Conservation (phyloP, 2,113 vertebrate genomes). For the Daubentonia madagascariensis region DNA sequence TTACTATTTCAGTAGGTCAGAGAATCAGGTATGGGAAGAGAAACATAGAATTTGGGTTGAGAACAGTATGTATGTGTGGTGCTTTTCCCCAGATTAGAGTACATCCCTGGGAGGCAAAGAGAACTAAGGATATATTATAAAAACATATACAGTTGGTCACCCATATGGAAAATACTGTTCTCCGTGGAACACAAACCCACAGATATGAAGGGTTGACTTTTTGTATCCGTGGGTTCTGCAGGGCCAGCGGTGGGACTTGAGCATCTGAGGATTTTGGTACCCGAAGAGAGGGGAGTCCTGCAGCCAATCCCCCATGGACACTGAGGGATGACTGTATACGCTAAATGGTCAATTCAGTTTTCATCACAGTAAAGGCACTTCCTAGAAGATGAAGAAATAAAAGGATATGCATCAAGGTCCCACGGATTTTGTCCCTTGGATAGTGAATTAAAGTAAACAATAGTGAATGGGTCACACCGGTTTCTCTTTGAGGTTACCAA, state of each 20-base stretch:
- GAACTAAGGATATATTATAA: background rate
- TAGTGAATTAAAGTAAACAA: background rate
- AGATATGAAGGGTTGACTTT: background rate
- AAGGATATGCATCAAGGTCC: background rate
- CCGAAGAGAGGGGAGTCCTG: background rate
- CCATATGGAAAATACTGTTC: background rate
- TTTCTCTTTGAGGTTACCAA: background rate
- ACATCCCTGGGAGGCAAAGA: background rate
- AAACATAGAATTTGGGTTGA: background rate
- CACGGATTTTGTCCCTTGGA: background rate
- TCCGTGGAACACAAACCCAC: background rate
- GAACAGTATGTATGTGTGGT: background rate
- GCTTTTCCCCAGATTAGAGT: background rate
- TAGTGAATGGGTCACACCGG: background rate
- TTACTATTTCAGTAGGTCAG: background rate
- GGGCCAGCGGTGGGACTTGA: background rate
- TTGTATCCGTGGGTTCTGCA: background rate
- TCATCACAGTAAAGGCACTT: background rate
- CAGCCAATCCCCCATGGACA: background rate
- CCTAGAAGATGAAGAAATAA: background rate
- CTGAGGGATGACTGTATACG: background rate
- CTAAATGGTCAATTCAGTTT: background rate
- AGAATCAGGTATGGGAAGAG: background rate
- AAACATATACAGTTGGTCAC: background rate
- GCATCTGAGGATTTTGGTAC: background rate